These are phyloP conservation scores for Drosophila suzukii DNA, from an alignment of 1,140 invertebrate species.

Conservation along the genomic window DNA sequence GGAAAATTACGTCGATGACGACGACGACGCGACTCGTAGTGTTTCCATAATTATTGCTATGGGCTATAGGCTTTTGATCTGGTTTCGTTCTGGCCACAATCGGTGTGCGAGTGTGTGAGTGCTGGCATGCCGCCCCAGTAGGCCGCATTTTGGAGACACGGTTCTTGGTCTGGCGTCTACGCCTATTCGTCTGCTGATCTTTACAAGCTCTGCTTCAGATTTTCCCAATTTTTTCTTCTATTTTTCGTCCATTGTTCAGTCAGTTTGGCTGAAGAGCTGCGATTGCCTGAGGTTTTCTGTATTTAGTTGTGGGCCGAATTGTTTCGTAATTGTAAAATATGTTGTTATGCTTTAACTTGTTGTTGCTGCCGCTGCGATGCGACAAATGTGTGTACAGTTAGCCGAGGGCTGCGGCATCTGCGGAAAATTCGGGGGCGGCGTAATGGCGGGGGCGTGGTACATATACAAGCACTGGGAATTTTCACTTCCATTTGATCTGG, in stretches of 20 bases:
- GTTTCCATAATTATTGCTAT: constrained; percentile 77
- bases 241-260: constrained; percentile 59
- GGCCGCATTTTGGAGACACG: constrained; percentile 52
- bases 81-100: constrained; percentile 65
- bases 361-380: constrained; percentile 55
- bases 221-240: constrained; percentile 14
- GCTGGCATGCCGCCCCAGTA: constrained; percentile 52
- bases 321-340: constrained; percentile 82
- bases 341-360: constrained; percentile 73
- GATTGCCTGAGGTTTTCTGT: constrained; percentile 39
- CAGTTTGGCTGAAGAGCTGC: constrained; percentile 49
- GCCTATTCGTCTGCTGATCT: constrained; percentile 67
- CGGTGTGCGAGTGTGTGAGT: constrained; percentile 22
- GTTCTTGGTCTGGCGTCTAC: constrained; percentile 55
- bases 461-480: constrained; percentile 37
- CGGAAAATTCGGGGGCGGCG: constrained; percentile 31
- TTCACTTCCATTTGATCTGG: constrained; percentile 17
- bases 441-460: constrained; percentile 8
- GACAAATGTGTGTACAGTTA: constrained; percentile 70
- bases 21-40: constrained; percentile 40
- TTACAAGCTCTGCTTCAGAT: constrained; percentile 10
- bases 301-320: constrained; percentile 72
- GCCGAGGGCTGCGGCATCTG: constrained; percentile 31
- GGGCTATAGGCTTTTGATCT: constrained; percentile 77
- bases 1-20: constrained; percentile 60